phyloP scores from a whole-genome alignment of 2,888 invertebrate species.

The Camponotus fellah region DNA sequence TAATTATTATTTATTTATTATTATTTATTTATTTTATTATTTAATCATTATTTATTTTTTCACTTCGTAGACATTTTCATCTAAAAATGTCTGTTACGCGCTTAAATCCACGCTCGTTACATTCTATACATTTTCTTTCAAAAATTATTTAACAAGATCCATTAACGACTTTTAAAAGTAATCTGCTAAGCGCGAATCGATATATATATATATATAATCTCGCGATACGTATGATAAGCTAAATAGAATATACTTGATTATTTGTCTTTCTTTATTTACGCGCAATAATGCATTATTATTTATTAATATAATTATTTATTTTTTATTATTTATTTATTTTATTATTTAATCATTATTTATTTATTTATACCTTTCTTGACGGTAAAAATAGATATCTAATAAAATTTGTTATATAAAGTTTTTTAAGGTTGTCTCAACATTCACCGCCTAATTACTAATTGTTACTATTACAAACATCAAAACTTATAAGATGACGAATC shows the following conservation, averaged over 20 bases:
- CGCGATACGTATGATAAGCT: background rate
- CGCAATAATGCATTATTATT: background rate
- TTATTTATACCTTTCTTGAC: too few relatives aligned
- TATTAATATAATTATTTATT: background rate
- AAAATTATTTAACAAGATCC: slow-evolving; percentile 41
- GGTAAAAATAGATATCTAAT: background rate
- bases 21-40: too few relatives aligned
- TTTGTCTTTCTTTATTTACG: background rate
- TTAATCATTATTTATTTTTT: background rate
- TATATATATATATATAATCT: too few relatives aligned
- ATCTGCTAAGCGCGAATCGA: slow-evolving; percentile 1
- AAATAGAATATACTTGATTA: background rate
- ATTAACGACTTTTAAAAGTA: slow-evolving; percentile 33
- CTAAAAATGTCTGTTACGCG: slow-evolving; percentile 29
- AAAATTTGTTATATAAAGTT: background rate
- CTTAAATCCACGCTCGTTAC: background rate
- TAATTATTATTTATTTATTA: background rate
- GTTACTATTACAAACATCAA: background rate
- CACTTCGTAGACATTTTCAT: slow-evolving; percentile 2
- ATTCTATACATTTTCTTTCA: slow-evolving; percentile 1
- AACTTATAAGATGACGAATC: background rate
- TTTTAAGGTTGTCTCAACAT: background rate
- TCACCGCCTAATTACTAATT: background rate
- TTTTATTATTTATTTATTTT: too few relatives aligned
- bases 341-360: too few relatives aligned